A percentile compares a stretch with the other conserved stretches of the same genome.
phyloP scores from a whole-genome alignment of 1,140 invertebrate species.

The Megalopta genalis region DNA sequence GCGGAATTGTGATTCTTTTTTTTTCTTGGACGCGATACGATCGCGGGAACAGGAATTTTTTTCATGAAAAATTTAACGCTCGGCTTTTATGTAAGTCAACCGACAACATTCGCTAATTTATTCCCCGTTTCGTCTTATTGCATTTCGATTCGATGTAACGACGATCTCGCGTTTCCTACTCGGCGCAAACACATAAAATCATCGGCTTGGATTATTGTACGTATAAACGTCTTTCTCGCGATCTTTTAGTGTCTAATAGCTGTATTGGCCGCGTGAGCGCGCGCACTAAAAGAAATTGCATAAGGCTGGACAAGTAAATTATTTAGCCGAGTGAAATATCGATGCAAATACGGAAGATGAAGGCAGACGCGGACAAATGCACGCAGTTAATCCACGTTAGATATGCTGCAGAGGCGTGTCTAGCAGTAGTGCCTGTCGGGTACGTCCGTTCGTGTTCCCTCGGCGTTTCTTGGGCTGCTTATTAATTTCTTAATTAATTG shows the following conservation, averaged over 20 bases:
- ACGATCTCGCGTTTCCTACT: too few species aligned
- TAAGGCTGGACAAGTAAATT: constrained; percentile 2
- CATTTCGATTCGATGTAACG: too few species aligned
- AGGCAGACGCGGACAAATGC: constrained; percentile 45
- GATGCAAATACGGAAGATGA: constrained; percentile 28
- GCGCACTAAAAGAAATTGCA: background rate
- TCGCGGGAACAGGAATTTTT: background rate
- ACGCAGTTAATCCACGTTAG: constrained; percentile 53
- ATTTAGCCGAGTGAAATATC: constrained; percentile 30
- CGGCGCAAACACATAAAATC: too few species aligned
- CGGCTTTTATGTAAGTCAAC: background rate
- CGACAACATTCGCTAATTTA: background rate
- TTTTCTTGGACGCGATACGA: too few species aligned
- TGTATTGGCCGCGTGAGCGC: background rate
- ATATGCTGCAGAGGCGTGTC: constrained; percentile 42
- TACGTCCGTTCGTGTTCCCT: constrained; percentile 35
- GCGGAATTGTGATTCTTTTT: background rate
- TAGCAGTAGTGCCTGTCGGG: constrained; percentile 8
- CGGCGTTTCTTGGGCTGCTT: constrained; percentile 18
- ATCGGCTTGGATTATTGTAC: too few species aligned
- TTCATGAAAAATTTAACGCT: background rate
- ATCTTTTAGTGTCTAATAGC: background rate
- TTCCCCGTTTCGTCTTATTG: too few species aligned
- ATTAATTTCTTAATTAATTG: constrained; percentile 63
- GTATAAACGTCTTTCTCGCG: too few species aligned